Percentiles rank a stretch among this genome's conserved stretches.
phyloP scores from a whole-genome alignment of 2,797 vertebrate species.

The Enteromius argenteus region DNA sequence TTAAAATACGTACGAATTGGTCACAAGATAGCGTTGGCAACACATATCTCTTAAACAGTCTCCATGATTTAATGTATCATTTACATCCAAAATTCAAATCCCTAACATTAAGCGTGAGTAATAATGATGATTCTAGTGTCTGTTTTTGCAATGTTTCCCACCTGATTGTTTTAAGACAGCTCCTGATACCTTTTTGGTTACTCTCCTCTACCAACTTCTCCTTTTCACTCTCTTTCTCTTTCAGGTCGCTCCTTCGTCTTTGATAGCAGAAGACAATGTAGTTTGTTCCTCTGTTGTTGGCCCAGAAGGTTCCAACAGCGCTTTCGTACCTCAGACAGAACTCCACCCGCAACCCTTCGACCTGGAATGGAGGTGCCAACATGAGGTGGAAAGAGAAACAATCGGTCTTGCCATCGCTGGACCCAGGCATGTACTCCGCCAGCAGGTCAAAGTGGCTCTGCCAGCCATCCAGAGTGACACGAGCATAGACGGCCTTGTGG shows the following conservation, averaged over 20 bases:
- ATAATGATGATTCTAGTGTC: not conserved
- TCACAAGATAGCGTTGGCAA: not conserved
- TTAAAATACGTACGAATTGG: too few species aligned
- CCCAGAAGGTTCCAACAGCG: slow-evolving; percentile 88
- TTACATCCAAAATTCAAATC: not conserved
- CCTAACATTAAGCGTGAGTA: not conserved
- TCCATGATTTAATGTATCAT: not conserved
- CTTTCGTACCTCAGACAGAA: slow-evolving; percentile 95
- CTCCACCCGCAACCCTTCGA: slow-evolving; percentile 85
- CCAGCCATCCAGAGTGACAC: slow-evolving; percentile 89
- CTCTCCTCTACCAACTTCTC: slow-evolving; percentile 58
- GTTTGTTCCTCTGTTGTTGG: slow-evolving; percentile 89
- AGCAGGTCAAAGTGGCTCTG: slow-evolving; percentile 86
- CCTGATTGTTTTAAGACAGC: slow-evolving; percentile 91
- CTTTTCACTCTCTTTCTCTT: slow-evolving; percentile 55
- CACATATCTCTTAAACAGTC: not conserved
- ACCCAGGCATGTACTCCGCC: slow-evolving; percentile 91
- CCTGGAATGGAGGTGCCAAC: slow-evolving; percentile 85
- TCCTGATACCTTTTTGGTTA: slow-evolving; percentile 83
- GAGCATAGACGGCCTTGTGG: slow-evolving; percentile 86
- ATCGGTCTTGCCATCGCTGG: slow-evolving; percentile 89
- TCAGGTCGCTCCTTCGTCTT: slow-evolving; percentile 69
- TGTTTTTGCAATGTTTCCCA: slow-evolving; percentile 71
- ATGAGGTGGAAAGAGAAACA: slow-evolving; percentile 89
- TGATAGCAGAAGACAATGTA: slow-evolving; percentile 89